Evolutionary conservation across 2,797 vertebrate species (phyloP).

Genomic region (Lerista edwardsae): DNA sequence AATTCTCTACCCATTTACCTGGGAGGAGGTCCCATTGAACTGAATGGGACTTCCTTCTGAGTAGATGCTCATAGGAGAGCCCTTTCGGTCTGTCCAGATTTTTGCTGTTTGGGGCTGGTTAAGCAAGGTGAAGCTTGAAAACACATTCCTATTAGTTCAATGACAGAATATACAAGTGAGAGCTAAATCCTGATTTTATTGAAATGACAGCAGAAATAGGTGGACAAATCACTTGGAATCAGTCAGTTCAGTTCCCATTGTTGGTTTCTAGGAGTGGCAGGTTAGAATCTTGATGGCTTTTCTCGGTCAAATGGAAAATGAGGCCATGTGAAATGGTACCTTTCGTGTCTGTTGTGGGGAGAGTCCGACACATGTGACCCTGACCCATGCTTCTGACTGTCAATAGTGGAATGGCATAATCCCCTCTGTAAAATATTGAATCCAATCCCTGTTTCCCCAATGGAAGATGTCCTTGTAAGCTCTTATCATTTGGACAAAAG

Average conservation of each 20-base stretch:
- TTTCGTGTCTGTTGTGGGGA: not conserved
- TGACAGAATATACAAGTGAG: not conserved
- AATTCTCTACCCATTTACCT: too few relatives aligned
- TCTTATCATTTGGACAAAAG: conserved; percentile 10
- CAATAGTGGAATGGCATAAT: not conserved
- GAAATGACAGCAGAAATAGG: too few relatives aligned
- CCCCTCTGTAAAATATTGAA: not conserved
- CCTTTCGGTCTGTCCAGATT: not conserved
- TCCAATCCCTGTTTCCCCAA: not conserved
- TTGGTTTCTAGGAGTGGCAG: not conserved
- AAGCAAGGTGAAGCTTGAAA: not conserved
- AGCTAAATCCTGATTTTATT: not conserved
- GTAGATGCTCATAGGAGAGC: too few relatives aligned
- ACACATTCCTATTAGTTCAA: not conserved
- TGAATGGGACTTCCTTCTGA: too few relatives aligned
- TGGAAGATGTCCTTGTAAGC: not conserved
- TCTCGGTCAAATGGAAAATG: not conserved
- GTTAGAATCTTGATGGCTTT: not conserved
- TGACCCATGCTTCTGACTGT: not conserved
- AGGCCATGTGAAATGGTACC: not conserved
- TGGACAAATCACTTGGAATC: too few relatives aligned
- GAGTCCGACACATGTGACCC: not conserved
- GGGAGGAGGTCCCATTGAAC: too few relatives aligned
- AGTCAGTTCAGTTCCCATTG: too few relatives aligned
- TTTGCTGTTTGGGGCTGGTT: not conserved